Percentiles rank a stretch among this genome's conserved stretches.
phyloP scores from a whole-genome alignment of 2,113 vertebrate species.

The Carettochelys insculpta region DNA sequence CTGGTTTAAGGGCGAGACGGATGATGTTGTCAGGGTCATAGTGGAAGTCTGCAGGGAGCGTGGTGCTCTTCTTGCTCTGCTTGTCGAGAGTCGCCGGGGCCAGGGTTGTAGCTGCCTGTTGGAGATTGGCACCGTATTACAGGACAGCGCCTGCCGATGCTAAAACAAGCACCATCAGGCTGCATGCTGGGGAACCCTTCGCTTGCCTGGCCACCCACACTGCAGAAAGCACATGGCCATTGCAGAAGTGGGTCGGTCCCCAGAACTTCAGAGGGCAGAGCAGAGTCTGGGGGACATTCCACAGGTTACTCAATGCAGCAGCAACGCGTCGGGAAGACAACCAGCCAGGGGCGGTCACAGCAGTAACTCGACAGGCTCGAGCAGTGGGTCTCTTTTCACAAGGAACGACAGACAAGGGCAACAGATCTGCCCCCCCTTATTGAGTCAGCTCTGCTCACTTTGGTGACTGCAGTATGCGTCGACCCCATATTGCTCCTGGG shows the following conservation, averaged over 20 bases:
- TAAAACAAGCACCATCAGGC: background rate
- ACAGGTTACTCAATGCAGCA: background rate
- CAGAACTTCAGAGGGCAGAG: background rate
- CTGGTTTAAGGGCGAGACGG: slow-evolving; percentile 87
- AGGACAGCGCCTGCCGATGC: background rate
- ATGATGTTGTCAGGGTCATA: slow-evolving; percentile 82
- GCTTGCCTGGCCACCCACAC: background rate
- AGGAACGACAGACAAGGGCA: background rate
- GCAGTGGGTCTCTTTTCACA: background rate
- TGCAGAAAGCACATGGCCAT: background rate
- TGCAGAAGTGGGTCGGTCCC: background rate
- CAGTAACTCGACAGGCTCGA: background rate
- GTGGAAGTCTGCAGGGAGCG: slow-evolving; percentile 88
- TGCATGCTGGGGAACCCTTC: background rate
- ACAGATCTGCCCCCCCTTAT: background rate
- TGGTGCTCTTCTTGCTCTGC: slow-evolving; percentile 81
- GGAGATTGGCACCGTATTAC: background rate
- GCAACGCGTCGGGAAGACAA: background rate
- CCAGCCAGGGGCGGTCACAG: background rate
- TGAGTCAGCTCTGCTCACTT: background rate
- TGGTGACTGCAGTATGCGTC: background rate
- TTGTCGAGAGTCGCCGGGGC: slow-evolving; percentile 82
- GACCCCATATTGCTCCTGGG: background rate
- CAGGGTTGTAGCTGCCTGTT: slow-evolving; percentile 83
- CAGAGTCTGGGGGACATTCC: background rate